A percentile compares a stretch with the other conserved stretches of the same genome.
Evolutionary conservation across 2,797 vertebrate genomes (phyloP).

Genomic region (Tokudaia muenninki): DNA sequence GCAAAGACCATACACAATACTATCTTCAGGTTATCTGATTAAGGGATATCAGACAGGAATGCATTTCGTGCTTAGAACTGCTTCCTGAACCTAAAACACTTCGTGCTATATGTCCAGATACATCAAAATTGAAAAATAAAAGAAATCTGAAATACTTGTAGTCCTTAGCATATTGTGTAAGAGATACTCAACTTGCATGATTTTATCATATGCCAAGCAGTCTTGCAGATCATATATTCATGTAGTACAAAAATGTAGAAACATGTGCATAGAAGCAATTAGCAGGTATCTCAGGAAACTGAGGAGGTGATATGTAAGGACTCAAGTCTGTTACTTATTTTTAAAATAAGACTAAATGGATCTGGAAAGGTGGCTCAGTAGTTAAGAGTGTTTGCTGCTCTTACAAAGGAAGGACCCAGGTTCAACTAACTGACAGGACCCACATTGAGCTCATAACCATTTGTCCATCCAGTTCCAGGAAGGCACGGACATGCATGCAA

Average conservation of each 20-base stretch:
- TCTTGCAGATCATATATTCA: not conserved
- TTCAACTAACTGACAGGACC: not conserved
- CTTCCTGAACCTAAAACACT: not conserved
- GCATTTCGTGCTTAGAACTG: not conserved
- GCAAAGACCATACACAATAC: not conserved
- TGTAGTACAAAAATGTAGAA: slow-evolving; percentile 24
- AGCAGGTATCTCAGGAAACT: not conserved
- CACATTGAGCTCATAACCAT: not conserved
- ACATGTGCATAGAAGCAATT: not conserved
- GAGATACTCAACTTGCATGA: not conserved
- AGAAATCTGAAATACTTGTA: not conserved
- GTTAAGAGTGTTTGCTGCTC: not conserved
- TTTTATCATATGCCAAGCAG: slow-evolving; percentile 23
- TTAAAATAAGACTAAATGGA: not conserved
- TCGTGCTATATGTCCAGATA: not conserved
- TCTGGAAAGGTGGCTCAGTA: not conserved
- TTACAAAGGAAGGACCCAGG: not conserved
- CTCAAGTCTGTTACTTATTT: not conserved
- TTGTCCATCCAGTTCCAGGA: not conserved
- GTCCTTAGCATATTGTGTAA: not conserved
- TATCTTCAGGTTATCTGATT: not conserved
- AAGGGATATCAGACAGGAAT: not conserved
- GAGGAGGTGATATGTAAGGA: not conserved
- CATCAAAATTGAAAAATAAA: not conserved
- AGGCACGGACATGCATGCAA: not conserved